Evolutionary conservation across 2,888 invertebrate genomes (phyloP).

Genomic region (Antheraea assamensis): DNA sequence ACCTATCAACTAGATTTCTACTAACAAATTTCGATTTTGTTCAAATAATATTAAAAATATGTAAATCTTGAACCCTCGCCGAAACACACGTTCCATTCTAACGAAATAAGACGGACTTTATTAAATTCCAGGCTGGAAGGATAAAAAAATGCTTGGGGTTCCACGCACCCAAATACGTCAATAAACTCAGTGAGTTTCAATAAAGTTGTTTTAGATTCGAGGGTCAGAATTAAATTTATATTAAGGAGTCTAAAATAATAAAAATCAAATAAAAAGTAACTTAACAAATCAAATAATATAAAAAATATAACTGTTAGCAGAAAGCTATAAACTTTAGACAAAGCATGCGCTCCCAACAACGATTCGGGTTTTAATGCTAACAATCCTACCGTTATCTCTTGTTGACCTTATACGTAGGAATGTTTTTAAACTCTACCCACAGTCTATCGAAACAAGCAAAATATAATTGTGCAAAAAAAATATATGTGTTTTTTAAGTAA

Average conservation of each 20-base stretch:
- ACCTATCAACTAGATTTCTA: not conserved
- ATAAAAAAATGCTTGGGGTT: not conserved
- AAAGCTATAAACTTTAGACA: too few species aligned
- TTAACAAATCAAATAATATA: not conserved
- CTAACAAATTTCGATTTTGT: not conserved
- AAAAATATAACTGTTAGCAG: not conserved
- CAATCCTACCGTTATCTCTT: too few species aligned
- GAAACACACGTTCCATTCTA: constrained; percentile 7
- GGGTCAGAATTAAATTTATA: not conserved
- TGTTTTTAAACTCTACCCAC: not conserved
- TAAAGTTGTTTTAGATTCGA: not conserved
- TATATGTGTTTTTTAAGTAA: not conserved
- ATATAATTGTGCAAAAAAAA: not conserved
- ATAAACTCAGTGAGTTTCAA: not conserved
- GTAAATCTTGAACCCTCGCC: constrained; percentile 12
- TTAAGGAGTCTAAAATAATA: not conserved
- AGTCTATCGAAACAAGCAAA: not conserved
- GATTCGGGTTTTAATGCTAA: too few species aligned
- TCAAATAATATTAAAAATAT: constrained; percentile 11
- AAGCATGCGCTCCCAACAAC: too few species aligned
- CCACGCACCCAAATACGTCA: not conserved
- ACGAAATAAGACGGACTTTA: constrained; percentile 9
- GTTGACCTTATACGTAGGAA: too few species aligned
- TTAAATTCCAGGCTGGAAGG: constrained; percentile 13
- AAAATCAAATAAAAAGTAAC: too few species aligned